Percentiles rank a stretch among this genome's conserved stretches.
Evolutionary conservation across 1,140 invertebrate genomes (phyloP).

Genomic region (Diploscapter pachys): DNA sequence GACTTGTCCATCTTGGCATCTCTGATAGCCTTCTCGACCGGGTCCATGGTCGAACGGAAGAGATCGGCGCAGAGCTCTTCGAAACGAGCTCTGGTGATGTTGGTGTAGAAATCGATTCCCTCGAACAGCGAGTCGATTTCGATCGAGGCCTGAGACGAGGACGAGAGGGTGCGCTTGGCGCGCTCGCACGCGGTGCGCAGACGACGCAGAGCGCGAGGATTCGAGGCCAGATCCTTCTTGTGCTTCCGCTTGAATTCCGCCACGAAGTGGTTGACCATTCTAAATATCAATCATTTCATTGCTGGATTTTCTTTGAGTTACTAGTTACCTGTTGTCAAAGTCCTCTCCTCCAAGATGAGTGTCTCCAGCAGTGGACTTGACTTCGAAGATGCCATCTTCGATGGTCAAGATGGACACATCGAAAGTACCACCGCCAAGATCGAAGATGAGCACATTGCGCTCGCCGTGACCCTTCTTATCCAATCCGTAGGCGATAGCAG

Average conservation of each 20-base stretch:
- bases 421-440: conserved; percentile 93
- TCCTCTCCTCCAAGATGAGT: conserved; percentile 97
- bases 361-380: conserved; percentile 96
- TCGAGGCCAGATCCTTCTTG: conserved; percentile 84
- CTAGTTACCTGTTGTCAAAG: conserved; percentile 75
- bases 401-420: conserved; percentile 92
- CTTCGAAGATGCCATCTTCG: conserved; percentile 88
- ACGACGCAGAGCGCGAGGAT: conserved; percentile 84
- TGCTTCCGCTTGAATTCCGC: conserved; percentile 95
- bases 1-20: conserved; percentile 89
- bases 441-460: conserved; percentile 71
- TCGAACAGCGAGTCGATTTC: conserved; percentile 93
- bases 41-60: conserved; percentile 81
- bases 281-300: conserved; percentile 58
- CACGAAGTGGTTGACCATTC: conserved; percentile 91
- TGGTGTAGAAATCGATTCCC: conserved; percentile 93
- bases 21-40: conserved; percentile 86
- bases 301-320: no score
- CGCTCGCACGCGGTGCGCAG: conserved; percentile 88
- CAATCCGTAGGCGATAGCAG: conserved; percentile 78
- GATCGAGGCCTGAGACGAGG: conserved; percentile 84
- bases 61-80: conserved; percentile 90
- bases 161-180: conserved; percentile 89
- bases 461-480: conserved; percentile 69
- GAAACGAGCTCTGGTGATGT: conserved; percentile 86